Base-by-base conservation (phyloP, 2,888 invertebrate genomes). In the Tenthredo amoena region DNA sequence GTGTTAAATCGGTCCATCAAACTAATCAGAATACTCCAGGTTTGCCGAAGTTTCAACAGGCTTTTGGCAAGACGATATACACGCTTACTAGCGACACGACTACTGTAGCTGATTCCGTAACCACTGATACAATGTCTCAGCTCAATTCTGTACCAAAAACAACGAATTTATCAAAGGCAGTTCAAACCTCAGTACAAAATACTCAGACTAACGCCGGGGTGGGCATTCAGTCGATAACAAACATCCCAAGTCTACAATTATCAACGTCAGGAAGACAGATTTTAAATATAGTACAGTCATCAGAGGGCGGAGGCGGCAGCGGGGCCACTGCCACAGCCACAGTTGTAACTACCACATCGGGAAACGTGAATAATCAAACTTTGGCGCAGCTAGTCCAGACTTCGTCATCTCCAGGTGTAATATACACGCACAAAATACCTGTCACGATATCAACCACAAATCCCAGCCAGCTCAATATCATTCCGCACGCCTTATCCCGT, bases 41-140 rank as follows among this genome's bases (percentile, higher is more conserved):
- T 84, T 93, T 97, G 86, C 97, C 97, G 3, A 97, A 97, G 93
- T 97, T 97, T 91, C 96, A 97, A 91, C 97, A 97, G 93, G 97
- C 96, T 0, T 97, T 97, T 92, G 96, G 97, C 0, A 97, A 97
- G 93, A 95, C 96, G 74, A 96, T 96, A 72, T 96, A 93, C 62
- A 92, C 92, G 0, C 86, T 91, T 4, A 89, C 91, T 5, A 89
- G 88, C 15, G 90, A 91, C 7, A 87, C 89, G 18, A 92, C 91
- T 86, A 92, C 90, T 47, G 88, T 88, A 40, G 88, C 89, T 6
- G 88, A 88, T 0, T 88, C 90, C 0, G 88, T 89, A 0, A 89
- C 89, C 0, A 89, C 88, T 0, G 87, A 89, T 12, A 85, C 86
- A 1, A 55, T 91, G 2, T 86, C 87, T 9, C 91, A 92, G 76